These are phyloP conservation scores for Eilema caniola DNA, from an alignment of 2,888 invertebrate species.

Conservation along the genomic window DNA sequence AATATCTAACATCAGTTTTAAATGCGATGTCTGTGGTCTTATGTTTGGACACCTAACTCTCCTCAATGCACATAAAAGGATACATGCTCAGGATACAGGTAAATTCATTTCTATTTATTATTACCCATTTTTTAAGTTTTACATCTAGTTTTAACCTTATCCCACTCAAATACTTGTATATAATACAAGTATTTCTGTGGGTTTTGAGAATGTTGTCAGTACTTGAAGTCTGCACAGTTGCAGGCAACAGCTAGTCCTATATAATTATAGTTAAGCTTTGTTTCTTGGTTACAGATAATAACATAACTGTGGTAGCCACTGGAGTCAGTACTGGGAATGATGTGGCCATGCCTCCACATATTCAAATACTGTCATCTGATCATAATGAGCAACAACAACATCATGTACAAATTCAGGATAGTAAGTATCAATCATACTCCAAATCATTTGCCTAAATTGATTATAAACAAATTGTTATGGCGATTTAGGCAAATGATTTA, in stretches of 20 bases:
- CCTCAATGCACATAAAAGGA: conserved; percentile 95
- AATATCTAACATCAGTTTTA: conserved; percentile 94
- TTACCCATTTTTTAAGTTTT: background rate
- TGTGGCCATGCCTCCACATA: conserved; percentile 81
- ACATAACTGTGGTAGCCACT: conserved; percentile 87
- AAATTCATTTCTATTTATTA: conserved; percentile 37
- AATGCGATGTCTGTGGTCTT: conserved; percentile 95
- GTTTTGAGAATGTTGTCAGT: no score
- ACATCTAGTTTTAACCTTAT: background rate
- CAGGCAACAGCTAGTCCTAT: background rate
- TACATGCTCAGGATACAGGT: conserved; percentile 89
- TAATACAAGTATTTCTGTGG: no score
- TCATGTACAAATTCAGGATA: conserved; percentile 79
- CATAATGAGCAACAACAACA: conserved; percentile 76
- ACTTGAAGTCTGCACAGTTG: background rate
- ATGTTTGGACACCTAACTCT: conserved; percentile 94
- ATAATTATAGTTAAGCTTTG: conserved; percentile 4
- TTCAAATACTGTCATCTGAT: conserved; percentile 80
- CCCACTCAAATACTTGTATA: no score
- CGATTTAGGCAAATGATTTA: no score
- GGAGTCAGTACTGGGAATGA: conserved; percentile 77
- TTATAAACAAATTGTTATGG: no score
- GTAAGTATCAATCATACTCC: no score
- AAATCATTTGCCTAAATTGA: no score
- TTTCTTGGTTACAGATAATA: conserved; percentile 71